Evolutionary conservation across 2,888 invertebrate species (phyloP).

Genomic region (Carterocephalus palaemon): DNA sequence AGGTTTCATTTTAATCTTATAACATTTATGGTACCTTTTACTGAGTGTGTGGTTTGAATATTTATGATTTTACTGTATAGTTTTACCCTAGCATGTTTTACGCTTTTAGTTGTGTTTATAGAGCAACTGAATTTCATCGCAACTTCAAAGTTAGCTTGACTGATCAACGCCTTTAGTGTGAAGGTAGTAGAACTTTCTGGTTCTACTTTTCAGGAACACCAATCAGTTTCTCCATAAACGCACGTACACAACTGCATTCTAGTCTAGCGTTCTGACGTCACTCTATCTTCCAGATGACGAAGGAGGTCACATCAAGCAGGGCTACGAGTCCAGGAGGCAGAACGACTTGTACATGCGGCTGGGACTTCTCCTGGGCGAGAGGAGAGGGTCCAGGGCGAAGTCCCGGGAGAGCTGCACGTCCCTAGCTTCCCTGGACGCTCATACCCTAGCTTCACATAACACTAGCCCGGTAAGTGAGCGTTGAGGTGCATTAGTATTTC

Average conservation of each 20-base stretch:
- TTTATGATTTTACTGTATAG: background rate
- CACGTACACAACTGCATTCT: background rate
- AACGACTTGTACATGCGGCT: constrained; percentile 90
- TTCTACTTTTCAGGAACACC: background rate
- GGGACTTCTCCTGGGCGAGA: constrained; percentile 88
- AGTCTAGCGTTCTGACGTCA: background rate
- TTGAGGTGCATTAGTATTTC: too few species aligned
- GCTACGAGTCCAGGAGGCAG: constrained; percentile 72
- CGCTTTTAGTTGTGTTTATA: constrained; percentile 1
- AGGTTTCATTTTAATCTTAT: too few species aligned
- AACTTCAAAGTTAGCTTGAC: background rate
- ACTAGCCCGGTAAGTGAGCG: constrained; percentile 86
- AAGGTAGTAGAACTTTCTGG: background rate
- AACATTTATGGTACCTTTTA: too few species aligned
- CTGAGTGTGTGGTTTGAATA: constrained; percentile 3
- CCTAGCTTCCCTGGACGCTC: constrained; percentile 80
- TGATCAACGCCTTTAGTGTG: too few species aligned
- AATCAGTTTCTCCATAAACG: constrained; percentile 3
- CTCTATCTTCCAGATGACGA: constrained; percentile 81
- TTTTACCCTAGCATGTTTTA: background rate
- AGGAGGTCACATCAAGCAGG: constrained; percentile 83
- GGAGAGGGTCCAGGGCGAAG: constrained; percentile 74
- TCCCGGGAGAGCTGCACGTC: constrained; percentile 73
- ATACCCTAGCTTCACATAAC: constrained; percentile 87
- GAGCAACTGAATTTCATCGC: background rate